These are phyloP conservation scores for Physeter macrocephalus DNA, from an alignment of 2,113 vertebrate genomes.

Conservation along the genomic window DNA sequence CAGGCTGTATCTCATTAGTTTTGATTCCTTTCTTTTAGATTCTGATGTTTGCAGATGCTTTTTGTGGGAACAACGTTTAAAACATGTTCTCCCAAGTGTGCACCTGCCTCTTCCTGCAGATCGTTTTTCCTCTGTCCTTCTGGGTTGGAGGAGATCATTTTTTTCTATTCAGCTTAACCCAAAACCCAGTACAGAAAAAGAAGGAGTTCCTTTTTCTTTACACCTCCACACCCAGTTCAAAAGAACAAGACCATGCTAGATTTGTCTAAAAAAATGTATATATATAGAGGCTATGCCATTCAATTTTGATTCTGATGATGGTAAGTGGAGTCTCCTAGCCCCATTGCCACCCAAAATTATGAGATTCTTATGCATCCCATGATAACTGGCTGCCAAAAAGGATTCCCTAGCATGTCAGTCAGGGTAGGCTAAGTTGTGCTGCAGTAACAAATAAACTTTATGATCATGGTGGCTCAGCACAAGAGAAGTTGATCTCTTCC, in stretches of 20 bases:
- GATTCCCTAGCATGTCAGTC: not conserved
- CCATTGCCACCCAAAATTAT: not conserved
- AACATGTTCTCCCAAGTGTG: constrained; percentile 36
- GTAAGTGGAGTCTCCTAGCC: not conserved
- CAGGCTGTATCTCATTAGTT: constrained; percentile 58
- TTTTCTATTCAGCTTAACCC: not conserved
- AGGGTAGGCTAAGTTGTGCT: not conserved
- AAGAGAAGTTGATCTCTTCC: not conserved
- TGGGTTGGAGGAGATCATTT: constrained; percentile 41
- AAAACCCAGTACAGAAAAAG: not conserved
- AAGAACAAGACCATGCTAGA: not conserved
- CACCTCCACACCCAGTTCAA: not conserved
- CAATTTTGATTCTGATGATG: not conserved
- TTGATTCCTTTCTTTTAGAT: not conserved
- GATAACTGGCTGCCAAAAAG: not conserved
- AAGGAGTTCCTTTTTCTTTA: not conserved
- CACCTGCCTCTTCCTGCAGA: not conserved
- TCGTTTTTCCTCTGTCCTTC: not conserved
- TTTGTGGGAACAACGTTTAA: constrained; percentile 46
- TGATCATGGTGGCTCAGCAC: rapidly evolving
- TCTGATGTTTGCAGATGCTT: constrained; percentile 23
- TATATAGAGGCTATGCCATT: rapidly evolving
- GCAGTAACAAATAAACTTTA: not conserved
- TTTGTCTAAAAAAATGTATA: not conserved
- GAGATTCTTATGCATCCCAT: not conserved